Conservation (phyloP, 2,888 invertebrate species). For the Gymnoscelis rufifasciata region DNA sequence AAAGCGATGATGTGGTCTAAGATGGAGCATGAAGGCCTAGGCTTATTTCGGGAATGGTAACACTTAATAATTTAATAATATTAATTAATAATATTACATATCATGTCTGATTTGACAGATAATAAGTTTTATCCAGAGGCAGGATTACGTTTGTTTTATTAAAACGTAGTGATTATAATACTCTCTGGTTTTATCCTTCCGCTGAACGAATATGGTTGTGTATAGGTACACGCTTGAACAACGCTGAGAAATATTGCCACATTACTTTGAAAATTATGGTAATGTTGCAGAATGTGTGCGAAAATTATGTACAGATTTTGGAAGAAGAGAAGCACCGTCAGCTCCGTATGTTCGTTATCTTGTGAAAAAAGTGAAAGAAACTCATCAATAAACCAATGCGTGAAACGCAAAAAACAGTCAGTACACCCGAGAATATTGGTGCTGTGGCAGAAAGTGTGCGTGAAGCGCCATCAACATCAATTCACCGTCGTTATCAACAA, state of each 20-base stretch:
- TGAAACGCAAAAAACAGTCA: conserved; percentile 5
- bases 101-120: no score
- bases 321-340: not conserved
- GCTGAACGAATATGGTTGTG: conserved; percentile 16
- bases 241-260: not conserved
- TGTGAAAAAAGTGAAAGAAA: conserved; percentile 18
- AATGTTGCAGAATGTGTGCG: conserved; percentile 11
- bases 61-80: no score
- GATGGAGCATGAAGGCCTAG: no score
- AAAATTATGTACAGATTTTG: conserved; percentile 14
- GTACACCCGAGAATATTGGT: conserved; percentile 3
- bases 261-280: conserved; percentile 6
- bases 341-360: conserved; percentile 16
- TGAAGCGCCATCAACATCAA: not conserved
- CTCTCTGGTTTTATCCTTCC: conserved; percentile 10
- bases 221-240: conserved; percentile 6
- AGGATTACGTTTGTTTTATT: no score
- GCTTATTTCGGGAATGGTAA: no score
- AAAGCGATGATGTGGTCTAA: no score
- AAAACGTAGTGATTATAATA: no score
- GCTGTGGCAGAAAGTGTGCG: not conserved
- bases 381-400: conserved; percentile 25
- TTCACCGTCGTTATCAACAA: not conserved
- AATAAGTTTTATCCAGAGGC: no score
- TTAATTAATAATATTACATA: no score